phyloP scores from a whole-genome alignment of 2,888 invertebrate genomes.

The Macaria liturata region DNA sequence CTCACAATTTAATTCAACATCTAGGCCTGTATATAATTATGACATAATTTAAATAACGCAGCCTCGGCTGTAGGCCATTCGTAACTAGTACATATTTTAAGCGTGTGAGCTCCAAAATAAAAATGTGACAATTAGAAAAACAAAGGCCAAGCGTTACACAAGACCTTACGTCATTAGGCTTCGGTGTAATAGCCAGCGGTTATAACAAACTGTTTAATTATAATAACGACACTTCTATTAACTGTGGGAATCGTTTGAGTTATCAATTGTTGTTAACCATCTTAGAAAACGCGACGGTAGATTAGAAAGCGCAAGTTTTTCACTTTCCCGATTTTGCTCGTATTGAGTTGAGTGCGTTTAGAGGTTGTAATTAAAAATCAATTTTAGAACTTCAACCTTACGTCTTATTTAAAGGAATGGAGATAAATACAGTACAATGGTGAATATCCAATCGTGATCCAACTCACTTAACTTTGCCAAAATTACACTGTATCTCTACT shows the following conservation, averaged over 20 bases:
- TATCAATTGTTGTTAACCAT: constrained; percentile 40
- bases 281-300: constrained; percentile 33
- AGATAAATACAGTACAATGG: too few species aligned
- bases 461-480: too few species aligned
- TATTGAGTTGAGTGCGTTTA: neutral
- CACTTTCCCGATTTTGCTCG: constrained; percentile 30
- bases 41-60: constrained; percentile 11
- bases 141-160: constrained; percentile 28
- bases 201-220: constrained; percentile 35
- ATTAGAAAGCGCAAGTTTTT: constrained; percentile 47
- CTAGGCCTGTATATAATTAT: constrained; percentile 1
- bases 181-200: constrained; percentile 32
- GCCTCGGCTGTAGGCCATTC: constrained; percentile 2
- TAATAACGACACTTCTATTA: constrained; percentile 30
- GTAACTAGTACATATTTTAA: constrained; percentile 6
- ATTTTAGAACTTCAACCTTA: too few species aligned
- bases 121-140: constrained; percentile 27
- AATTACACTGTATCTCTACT: too few species aligned
- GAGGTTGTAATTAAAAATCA: too few species aligned
- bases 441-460: too few species aligned
- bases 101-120: constrained; percentile 27
- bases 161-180: constrained; percentile 28
- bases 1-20: constrained; percentile 10
- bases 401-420: too few species aligned
- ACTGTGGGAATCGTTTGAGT: constrained; percentile 43